phyloP scores from a whole-genome alignment of 2,797 vertebrate genomes.

The Alectoris magna region DNA sequence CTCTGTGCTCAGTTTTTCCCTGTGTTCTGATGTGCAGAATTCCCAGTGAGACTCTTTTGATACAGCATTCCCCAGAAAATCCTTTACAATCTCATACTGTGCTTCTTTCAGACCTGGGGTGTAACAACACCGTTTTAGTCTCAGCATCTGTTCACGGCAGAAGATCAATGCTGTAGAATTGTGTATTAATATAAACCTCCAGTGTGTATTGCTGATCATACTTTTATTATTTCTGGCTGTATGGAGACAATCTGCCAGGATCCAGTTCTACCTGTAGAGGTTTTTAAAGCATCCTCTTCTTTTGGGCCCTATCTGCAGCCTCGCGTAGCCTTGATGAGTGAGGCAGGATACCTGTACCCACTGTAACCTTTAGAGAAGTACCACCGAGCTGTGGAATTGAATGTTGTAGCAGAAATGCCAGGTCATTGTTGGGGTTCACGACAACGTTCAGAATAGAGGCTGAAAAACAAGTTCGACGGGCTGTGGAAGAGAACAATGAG shows the following conservation, averaged over 20 bases:
- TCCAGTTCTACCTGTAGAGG: background rate
- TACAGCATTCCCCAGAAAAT: constrained; percentile 6
- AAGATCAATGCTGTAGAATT: constrained; percentile 41
- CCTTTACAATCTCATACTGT: constrained; percentile 40
- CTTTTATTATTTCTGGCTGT: constrained; percentile 9
- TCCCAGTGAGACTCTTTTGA: constrained; percentile 25
- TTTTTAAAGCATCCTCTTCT: background rate
- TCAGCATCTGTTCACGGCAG: constrained; percentile 54
- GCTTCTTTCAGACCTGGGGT: constrained; percentile 33
- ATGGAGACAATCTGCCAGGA: background rate
- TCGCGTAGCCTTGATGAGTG: background rate
- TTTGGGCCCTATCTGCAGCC: background rate
- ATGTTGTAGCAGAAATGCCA: no score
- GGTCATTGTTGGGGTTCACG: no score
- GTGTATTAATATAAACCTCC: constrained; percentile 14
- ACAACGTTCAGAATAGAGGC: no score
- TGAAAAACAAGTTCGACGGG: no score
- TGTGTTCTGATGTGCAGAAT: constrained; percentile 24
- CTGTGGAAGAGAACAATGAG: no score
- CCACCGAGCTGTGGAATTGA: background rate
- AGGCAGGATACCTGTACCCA: background rate
- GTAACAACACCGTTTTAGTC: constrained; percentile 38
- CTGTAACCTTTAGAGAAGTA: background rate
- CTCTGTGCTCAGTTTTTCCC: constrained; percentile 7
- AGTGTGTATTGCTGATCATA: background rate